Percentiles rank a stretch among this genome's conserved stretches.
phyloP scores from a whole-genome alignment of 2,113 vertebrate species.

The Sprattus sprattus region DNA sequence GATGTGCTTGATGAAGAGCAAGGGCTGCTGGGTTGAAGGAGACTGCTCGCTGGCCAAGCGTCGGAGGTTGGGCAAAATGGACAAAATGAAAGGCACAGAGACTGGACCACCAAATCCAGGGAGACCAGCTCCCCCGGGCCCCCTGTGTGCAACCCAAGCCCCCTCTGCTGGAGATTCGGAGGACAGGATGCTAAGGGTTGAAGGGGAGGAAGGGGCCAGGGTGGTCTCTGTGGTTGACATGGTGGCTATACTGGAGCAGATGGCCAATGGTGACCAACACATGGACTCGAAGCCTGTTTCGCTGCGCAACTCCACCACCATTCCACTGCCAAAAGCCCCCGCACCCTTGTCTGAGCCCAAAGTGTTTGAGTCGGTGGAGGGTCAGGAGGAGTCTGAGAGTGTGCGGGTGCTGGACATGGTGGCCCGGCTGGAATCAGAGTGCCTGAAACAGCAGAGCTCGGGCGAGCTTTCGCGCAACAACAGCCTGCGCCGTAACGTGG shows the following conservation, averaged over 20 bases:
- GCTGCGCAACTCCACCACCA: constrained; percentile 49
- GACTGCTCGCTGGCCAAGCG: constrained; percentile 78
- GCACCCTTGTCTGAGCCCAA: constrained; percentile 42
- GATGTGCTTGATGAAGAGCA: constrained; percentile 77
- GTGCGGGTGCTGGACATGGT: constrained; percentile 91
- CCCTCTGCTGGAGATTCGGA: constrained; percentile 19
- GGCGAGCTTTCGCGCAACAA: constrained; percentile 79
- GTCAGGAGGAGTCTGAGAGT: constrained; percentile 71
- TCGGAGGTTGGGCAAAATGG: constrained; percentile 75
- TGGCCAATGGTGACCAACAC: constrained; percentile 70
- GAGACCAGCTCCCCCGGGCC: not conserved
- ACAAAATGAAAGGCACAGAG: constrained; percentile 63
- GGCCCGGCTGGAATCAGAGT: constrained; percentile 88
- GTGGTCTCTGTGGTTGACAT: constrained; percentile 87
- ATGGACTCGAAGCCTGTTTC: constrained; percentile 67
- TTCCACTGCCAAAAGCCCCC: constrained; percentile 59
- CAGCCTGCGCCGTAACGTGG: constrained; percentile 82
- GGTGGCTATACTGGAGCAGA: constrained; percentile 90
- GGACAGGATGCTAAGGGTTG: constrained; percentile 34
- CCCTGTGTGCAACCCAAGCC: not conserved
- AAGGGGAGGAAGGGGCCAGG: constrained; percentile 56
- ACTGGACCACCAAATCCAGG: not conserved
- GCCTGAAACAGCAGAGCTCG: constrained; percentile 73
- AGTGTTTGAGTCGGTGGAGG: constrained; percentile 29
- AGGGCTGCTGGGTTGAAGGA: constrained; percentile 83